A percentile compares a stretch with the other conserved stretches of the same genome.
phyloP scores from a whole-genome alignment of 2,113 vertebrate species.

The Bombycilla garrulus region DNA sequence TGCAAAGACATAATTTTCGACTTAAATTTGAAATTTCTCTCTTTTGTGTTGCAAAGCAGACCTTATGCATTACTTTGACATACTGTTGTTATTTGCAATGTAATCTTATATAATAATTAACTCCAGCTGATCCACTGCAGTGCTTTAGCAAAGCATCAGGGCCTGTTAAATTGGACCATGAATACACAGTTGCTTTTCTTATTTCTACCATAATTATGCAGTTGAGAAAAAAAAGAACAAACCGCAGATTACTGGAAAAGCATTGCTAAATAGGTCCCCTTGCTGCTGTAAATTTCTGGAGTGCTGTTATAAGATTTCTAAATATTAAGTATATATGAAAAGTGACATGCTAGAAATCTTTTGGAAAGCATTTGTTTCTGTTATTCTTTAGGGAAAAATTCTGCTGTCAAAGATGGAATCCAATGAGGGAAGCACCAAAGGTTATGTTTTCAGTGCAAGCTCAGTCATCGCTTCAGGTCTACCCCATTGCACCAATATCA shows the following conservation, averaged over 20 bases:
- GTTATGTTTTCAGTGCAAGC: neutral
- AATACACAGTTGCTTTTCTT: constrained; percentile 66
- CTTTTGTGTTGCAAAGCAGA: constrained; percentile 31
- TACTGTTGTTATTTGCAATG: constrained; percentile 68
- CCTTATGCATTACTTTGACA: constrained; percentile 62
- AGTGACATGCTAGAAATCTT: constrained; percentile 5
- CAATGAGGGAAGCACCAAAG: constrained; percentile 25
- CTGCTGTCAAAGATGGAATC: constrained; percentile 39
- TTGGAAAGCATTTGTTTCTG: constrained; percentile 15
- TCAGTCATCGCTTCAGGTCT: neutral
- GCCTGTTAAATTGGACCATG: constrained; percentile 69
- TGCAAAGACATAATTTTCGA: constrained; percentile 11
- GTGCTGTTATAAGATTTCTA: constrained; percentile 8
- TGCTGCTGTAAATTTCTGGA: constrained; percentile 55
- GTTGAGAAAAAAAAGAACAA: neutral
- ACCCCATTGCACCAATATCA: neutral
- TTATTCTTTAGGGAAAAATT: constrained; percentile 41
- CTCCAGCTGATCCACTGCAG: constrained; percentile 70
- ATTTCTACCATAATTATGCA: constrained; percentile 68
- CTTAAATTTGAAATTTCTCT: constrained; percentile 11
- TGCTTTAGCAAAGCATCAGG: constrained; percentile 67
- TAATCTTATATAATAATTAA: constrained; percentile 77
- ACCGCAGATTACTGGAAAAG: constrained; percentile 54
- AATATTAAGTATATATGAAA: constrained; percentile 57
- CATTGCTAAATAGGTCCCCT: constrained; percentile 54